Evolutionary conservation across 1,140 invertebrate species (phyloP).

Genomic region (Drosophila parabipectinata): DNA sequence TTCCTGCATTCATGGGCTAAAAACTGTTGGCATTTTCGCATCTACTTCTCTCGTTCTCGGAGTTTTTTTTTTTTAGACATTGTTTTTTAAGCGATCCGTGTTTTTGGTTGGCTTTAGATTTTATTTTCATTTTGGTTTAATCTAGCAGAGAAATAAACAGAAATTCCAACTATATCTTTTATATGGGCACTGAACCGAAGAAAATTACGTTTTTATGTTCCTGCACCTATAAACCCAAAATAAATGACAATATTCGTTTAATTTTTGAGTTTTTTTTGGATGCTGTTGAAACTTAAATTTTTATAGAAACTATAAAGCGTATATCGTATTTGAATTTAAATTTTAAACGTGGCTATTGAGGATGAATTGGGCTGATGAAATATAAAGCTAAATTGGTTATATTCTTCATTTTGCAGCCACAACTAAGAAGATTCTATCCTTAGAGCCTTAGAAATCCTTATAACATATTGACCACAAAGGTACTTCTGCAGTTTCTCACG

Average conservation of each 20-base stretch:
- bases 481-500: too few relatives aligned
- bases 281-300: conserved; percentile 10
- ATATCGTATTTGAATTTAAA: not conserved
- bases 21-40: conserved; percentile 44
- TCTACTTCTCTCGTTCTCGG: conserved; percentile 19
- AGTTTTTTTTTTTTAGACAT: not conserved
- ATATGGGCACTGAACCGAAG: not conserved
- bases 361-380: too few relatives aligned
- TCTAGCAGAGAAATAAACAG: conserved; percentile 28
- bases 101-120: conserved; percentile 14
- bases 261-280: not conserved
- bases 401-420: too few relatives aligned
- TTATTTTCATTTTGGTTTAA: conserved; percentile 31
- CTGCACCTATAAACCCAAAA: conserved; percentile 18
- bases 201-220: conserved; percentile 26
- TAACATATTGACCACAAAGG: too few relatives aligned
- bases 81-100: conserved; percentile 24
- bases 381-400: too few relatives aligned
- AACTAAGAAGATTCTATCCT: too few relatives aligned
- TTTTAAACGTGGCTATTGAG: not conserved
- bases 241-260: conserved; percentile 14
- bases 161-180: not conserved
- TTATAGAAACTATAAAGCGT: conserved; percentile 10
- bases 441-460: too few relatives aligned
- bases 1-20: conserved; percentile 14